These are phyloP conservation scores for Corydoras maculifer DNA, from an alignment of 2,113 vertebrate genomes.

Conservation along the genomic window DNA sequence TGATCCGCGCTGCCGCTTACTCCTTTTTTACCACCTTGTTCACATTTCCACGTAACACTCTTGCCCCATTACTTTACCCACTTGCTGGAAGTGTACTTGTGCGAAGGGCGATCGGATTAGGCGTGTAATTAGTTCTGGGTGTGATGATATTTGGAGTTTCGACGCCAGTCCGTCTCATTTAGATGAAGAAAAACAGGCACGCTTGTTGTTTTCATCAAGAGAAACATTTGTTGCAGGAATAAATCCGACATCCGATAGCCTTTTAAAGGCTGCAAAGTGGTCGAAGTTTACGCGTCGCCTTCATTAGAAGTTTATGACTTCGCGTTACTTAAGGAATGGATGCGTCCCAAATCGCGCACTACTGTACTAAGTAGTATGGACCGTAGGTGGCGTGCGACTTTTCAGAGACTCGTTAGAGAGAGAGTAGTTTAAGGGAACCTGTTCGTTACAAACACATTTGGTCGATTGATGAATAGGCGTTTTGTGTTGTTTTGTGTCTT, in stretches of 20 bases:
- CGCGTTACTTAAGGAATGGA: constrained; percentile 33
- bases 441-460: too few species aligned
- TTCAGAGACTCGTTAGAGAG: too few species aligned
- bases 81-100: background rate
- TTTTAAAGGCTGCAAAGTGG: background rate
- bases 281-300: background rate
- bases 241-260: too few species aligned
- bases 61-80: background rate
- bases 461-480: too few species aligned
- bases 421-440: too few species aligned
- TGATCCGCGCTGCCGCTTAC: constrained; percentile 52
- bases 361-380: background rate
- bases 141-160: background rate
- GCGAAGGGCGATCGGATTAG: background rate
- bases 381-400: background rate
- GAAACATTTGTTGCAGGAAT: too few species aligned
- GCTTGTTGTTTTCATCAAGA: background rate
- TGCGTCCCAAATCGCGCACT: background rate
- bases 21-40: too few species aligned
- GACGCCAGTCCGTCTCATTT: constrained; percentile 2
- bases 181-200: background rate
- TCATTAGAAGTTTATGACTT: background rate
- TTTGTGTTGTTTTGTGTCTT: too few species aligned
- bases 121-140: background rate
- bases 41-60: background rate